phyloP scores from a whole-genome alignment of 2,888 invertebrate genomes.

The Brachynemurus nebulosus region DNA sequence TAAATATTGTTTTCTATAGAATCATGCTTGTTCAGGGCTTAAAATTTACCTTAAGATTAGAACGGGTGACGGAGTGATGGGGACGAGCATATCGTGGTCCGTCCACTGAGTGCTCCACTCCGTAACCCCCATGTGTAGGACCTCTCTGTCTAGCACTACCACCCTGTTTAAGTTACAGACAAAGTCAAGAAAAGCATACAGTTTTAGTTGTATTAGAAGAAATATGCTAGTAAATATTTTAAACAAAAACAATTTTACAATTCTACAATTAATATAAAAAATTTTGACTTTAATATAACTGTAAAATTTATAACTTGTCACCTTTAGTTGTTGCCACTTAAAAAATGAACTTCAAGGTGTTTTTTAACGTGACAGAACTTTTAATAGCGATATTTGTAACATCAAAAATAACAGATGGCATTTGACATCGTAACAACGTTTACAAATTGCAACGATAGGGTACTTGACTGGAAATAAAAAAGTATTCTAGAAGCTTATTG shows the following conservation, averaged over 20 bases:
- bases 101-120: slow-evolving; percentile 35
- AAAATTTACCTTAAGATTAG: slow-evolving; percentile 8
- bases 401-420: too few relatives aligned
- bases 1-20: too few relatives aligned
- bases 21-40: too few relatives aligned
- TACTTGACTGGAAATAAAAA: too few relatives aligned
- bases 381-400: too few relatives aligned
- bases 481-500: too few relatives aligned
- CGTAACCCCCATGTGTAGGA: slow-evolving; percentile 29
- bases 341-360: too few relatives aligned
- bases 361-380: too few relatives aligned
- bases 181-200: slow-evolving; percentile 13
- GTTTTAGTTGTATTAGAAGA: slow-evolving; percentile 11
- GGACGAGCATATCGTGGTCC: slow-evolving; percentile 33
- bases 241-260: not conserved
- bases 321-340: too few relatives aligned
- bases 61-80: slow-evolving; percentile 8
- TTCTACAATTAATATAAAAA: not conserved
- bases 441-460: too few relatives aligned
- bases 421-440: too few relatives aligned
- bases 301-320: too few relatives aligned
- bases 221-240: not conserved
- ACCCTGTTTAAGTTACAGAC: slow-evolving; percentile 25
- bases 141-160: slow-evolving; percentile 31
- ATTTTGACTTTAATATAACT: not conserved